These are phyloP conservation scores for Bursaphelenchus mucronatus DNA, from an alignment of 1,140 invertebrate genomes.

Conservation along the genomic window DNA sequence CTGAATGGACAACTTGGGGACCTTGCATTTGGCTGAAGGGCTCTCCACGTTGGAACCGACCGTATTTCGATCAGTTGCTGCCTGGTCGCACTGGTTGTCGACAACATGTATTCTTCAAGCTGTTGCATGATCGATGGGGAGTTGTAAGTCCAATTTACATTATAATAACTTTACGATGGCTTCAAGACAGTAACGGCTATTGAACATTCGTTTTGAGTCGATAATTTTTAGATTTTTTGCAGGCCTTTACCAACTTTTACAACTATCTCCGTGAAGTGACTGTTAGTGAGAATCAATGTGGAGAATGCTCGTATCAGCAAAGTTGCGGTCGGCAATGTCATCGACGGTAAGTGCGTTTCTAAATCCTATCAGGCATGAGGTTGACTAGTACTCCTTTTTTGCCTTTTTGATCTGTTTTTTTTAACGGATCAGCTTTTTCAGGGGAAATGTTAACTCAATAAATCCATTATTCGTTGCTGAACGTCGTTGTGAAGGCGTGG, in stretches of 20 bases:
- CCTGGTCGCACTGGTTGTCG: conserved; percentile 56
- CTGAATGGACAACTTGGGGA: conserved; percentile 56
- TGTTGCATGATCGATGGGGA: conserved; percentile 56
- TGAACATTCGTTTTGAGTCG: conserved; percentile 4
- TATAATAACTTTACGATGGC: neutral
- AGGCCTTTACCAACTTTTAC: conserved; percentile 60
- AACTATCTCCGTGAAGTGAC: conserved; percentile 54
- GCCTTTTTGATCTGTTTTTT: conserved; percentile 1
- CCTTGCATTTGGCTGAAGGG: conserved; percentile 60
- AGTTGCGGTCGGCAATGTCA: conserved; percentile 56
- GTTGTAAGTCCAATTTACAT: conserved; percentile 39
- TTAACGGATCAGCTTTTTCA: conserved; percentile 28
- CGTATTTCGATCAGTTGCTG: conserved; percentile 58
- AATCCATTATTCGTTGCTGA: conserved; percentile 59
- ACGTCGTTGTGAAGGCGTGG: conserved; percentile 50
- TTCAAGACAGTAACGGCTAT: neutral
- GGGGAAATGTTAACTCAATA: conserved; percentile 42
- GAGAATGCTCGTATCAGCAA: conserved; percentile 57
- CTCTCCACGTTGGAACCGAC: conserved; percentile 40
- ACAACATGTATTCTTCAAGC: conserved; percentile 57
- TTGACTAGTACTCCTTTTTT: no score
- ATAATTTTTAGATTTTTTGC: conserved; percentile 17
- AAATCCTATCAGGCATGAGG: no score
- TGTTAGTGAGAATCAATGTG: conserved; percentile 54
- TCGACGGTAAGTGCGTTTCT: conserved; percentile 39